A percentile compares a stretch with the other conserved stretches of the same genome.
Evolutionary conservation across 2,113 vertebrate species (phyloP).

Genomic region (Tyto alba): DNA sequence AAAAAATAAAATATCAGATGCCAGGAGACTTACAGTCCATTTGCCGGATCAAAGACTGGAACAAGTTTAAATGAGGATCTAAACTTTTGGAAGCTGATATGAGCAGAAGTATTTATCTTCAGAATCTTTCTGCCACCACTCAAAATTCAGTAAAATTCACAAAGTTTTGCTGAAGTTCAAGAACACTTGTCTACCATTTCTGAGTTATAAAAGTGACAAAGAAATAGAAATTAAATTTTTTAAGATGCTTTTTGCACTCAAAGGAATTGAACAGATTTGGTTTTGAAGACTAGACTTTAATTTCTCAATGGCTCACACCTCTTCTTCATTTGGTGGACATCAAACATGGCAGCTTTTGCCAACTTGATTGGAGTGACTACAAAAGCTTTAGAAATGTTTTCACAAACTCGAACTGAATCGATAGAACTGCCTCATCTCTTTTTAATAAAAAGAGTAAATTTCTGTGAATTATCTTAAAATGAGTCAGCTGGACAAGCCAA

Average conservation of each 20-base stretch:
- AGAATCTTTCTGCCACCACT: background rate
- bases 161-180: background rate
- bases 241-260: conserved; percentile 50
- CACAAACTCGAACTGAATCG: background rate
- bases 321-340: background rate
- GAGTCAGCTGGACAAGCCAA: background rate
- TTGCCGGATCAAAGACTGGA: background rate
- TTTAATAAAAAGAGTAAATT: background rate
- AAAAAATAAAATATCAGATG: background rate
- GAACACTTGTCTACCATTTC: background rate
- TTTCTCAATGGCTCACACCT: conserved; percentile 50
- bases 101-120: background rate
- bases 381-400: background rate
- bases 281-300: background rate
- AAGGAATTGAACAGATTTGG: background rate
- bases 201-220: background rate
- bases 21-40: background rate
- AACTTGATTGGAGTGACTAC: background rate
- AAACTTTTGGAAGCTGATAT: background rate
- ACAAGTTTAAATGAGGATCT: background rate
- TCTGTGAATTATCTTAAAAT: background rate
- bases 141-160: background rate
- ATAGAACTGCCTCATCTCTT: background rate
- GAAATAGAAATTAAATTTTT: conserved; percentile 28
- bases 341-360: background rate